phyloP scores from a whole-genome alignment of 2,888 invertebrate species.

The Himalopsyche kuldschensis region DNA sequence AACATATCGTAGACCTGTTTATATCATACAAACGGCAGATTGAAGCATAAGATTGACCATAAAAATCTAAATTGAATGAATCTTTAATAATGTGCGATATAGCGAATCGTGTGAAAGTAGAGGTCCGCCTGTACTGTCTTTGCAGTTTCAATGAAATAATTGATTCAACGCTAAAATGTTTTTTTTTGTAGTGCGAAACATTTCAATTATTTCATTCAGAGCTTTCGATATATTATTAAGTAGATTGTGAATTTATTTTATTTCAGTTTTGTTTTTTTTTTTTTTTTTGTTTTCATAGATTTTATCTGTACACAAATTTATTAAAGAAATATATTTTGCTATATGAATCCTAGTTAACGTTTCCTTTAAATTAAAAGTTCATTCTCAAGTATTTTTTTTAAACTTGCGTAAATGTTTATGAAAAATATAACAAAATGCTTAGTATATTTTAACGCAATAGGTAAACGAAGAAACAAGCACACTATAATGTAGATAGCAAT shows the following conservation, averaged over 20 bases:
- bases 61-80: no score
- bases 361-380: not conserved
- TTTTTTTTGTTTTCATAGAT: slow-evolving; percentile 9
- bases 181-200: not conserved
- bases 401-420: slow-evolving; percentile 12
- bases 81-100: no score
- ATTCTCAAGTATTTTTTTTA: not conserved
- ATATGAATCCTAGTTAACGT: not conserved
- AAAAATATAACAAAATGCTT: not conserved
- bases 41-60: no score
- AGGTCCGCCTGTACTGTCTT: not conserved
- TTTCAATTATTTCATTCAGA: not conserved
- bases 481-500: not conserved
- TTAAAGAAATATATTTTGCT: slow-evolving; percentile 5
- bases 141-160: not conserved
- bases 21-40: no score
- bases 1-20: no score
- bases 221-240: not conserved
- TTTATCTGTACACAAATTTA: slow-evolving; percentile 6
- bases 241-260: not conserved
- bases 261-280: not conserved
- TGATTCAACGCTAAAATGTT: not conserved
- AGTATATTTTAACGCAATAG: not conserved
- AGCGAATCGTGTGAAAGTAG: no score
- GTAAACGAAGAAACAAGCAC: not conserved